A percentile compares a stretch with the other conserved stretches of the same genome.
Conservation (phyloP, 2,113 vertebrate species). For the Neolamprologus fasciatus region DNA sequence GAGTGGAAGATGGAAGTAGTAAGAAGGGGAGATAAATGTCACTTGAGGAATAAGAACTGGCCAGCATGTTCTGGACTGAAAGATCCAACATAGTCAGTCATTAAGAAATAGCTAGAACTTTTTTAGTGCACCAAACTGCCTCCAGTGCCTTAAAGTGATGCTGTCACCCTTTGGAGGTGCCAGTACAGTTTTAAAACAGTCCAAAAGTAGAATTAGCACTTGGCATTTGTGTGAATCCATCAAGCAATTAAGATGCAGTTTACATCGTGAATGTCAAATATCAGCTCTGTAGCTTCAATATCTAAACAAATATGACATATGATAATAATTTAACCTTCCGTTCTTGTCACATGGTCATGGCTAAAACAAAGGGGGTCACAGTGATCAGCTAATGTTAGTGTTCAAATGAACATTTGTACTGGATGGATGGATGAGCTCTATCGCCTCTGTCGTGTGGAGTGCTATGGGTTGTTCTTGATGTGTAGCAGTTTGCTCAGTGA, state of each 20-base stretch:
- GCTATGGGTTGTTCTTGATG: background rate
- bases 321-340: background rate
- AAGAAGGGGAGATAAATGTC: background rate
- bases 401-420: background rate
- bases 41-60: background rate
- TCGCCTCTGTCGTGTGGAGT: background rate
- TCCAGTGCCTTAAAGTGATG: background rate
- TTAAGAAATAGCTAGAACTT: background rate
- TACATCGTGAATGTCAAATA: background rate
- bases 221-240: background rate
- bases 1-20: background rate
- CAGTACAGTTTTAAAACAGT: background rate
- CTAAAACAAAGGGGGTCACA: background rate
- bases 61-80: background rate
- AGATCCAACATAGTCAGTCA: background rate
- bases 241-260: background rate
- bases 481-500: background rate
- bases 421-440: background rate
- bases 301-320: background rate
- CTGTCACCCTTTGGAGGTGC: background rate
- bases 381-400: background rate
- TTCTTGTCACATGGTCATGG: background rate
- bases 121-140: background rate
- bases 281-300: background rate
- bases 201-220: background rate